phyloP scores from a whole-genome alignment of 2,113 vertebrate species.

The Gadus macrocephalus region DNA sequence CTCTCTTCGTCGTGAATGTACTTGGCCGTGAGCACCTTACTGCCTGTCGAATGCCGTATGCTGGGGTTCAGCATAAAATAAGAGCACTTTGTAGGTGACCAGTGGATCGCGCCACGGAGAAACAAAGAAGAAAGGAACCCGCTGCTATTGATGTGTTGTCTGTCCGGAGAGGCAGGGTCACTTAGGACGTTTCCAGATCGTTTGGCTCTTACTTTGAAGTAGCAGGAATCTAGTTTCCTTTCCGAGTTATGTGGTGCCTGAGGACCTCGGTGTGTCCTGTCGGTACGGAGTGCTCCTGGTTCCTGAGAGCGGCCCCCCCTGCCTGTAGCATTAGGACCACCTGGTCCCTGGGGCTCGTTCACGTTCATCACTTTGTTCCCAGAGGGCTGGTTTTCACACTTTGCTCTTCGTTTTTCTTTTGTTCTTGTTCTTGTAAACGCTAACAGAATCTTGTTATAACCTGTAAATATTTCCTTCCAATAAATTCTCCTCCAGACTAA shows the following conservation, averaged over 20 bases:
- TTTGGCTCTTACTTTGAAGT: slow-evolving; percentile 37
- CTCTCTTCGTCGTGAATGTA: slow-evolving; percentile 60
- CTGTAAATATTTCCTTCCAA: slow-evolving; percentile 71
- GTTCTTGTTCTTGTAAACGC: slow-evolving; percentile 32
- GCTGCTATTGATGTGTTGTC: slow-evolving; percentile 87
- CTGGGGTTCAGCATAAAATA: slow-evolving; percentile 79
- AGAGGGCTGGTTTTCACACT: slow-evolving; percentile 32
- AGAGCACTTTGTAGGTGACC: slow-evolving; percentile 96
- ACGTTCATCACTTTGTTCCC: slow-evolving; percentile 14
- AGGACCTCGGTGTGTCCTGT: no score
- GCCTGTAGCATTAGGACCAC: slow-evolving; percentile 93
- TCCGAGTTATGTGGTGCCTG: neutral
- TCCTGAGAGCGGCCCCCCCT: slow-evolving; percentile 71
- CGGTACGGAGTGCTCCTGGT: slow-evolving; percentile 25
- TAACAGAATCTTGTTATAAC: slow-evolving; percentile 29
- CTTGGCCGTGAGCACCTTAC: slow-evolving; percentile 68
- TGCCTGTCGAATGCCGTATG: slow-evolving; percentile 77
- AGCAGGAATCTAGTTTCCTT: slow-evolving; percentile 22
- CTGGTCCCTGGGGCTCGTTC: slow-evolving; percentile 62
- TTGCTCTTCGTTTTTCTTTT: slow-evolving; percentile 5
- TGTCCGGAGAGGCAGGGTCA: slow-evolving; percentile 49
- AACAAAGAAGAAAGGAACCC: slow-evolving; percentile 60
- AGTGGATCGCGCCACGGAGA: slow-evolving; percentile 72
- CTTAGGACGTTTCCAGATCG: slow-evolving; percentile 15
- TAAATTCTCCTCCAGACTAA: slow-evolving; percentile 54